A percentile compares a stretch with the other conserved stretches of the same genome.
Evolutionary conservation across 2,113 vertebrate species (phyloP).

Genomic region (Notarius lentiginosus): DNA sequence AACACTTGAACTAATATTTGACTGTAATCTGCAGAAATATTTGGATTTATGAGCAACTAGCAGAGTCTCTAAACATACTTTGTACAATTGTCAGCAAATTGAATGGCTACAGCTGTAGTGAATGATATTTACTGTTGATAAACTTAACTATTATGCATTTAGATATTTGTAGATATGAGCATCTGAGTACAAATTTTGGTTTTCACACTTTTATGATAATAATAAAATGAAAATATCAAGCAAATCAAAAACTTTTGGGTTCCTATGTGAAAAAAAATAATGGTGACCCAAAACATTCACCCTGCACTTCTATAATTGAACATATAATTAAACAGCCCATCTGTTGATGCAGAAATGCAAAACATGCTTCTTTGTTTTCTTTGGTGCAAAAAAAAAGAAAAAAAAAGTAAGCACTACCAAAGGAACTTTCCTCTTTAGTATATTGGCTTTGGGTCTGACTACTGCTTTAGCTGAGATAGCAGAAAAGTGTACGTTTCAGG

Average conservation of each 20-base stretch:
- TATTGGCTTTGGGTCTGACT: not conserved
- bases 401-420: not conserved
- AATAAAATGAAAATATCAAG: not conserved
- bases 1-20: not conserved
- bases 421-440: not conserved
- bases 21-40: not conserved
- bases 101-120: not conserved
- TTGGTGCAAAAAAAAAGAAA: not conserved
- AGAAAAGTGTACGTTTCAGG: not conserved
- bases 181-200: not conserved
- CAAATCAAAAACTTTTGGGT: not conserved
- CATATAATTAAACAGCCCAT: not conserved
- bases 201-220: not conserved
- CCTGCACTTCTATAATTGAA: not conserved
- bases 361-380: not conserved
- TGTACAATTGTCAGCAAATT: not conserved
- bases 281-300: not conserved
- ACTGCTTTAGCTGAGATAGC: not conserved
- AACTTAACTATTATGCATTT: not conserved
- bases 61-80: not conserved
- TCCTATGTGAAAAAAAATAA: not conserved
- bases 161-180: not conserved
- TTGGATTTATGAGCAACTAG: not conserved
- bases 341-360: not conserved
- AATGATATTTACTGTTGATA: not conserved